phyloP scores from a whole-genome alignment of 2,797 vertebrate species.

The Acanthurus lineatus region DNA sequence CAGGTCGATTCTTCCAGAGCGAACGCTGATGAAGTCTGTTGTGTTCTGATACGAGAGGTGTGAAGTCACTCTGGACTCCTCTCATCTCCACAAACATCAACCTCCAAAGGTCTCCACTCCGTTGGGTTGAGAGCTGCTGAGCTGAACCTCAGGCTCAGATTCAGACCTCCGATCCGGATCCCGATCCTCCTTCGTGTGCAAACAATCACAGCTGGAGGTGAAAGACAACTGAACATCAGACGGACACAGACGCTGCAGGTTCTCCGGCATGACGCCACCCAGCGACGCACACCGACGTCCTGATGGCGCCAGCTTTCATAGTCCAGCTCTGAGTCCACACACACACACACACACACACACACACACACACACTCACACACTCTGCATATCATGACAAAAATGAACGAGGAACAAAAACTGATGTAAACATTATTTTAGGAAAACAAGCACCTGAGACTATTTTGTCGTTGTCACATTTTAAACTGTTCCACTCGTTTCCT shows the following conservation, averaged over 20 bases:
- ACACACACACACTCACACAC: constrained; percentile 23
- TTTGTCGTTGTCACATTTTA: constrained; percentile 22
- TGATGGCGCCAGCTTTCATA: constrained; percentile 80
- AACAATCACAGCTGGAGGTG: constrained; percentile 33
- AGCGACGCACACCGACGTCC: too few relatives aligned
- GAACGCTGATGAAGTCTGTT: too few relatives aligned
- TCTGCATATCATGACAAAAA: constrained; percentile 20
- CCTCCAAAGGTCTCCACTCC: too few relatives aligned
- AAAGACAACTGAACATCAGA: constrained; percentile 12
- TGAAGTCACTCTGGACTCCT: too few relatives aligned
- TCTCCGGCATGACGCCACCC: constrained; percentile 74
- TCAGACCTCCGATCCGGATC: constrained; percentile 6
- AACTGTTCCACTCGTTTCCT: constrained; percentile 8
- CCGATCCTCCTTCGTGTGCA: constrained; percentile 14
- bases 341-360: background rate
- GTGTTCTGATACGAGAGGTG: too few relatives aligned
- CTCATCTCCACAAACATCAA: too few relatives aligned
- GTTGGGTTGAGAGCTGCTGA: constrained; percentile 35
- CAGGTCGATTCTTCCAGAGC: too few relatives aligned
- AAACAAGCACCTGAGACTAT: constrained; percentile 76
- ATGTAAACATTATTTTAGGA: constrained; percentile 79
- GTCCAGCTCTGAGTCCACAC: constrained; percentile 66
- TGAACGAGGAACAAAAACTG: constrained; percentile 45
- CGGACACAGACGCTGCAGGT: constrained; percentile 70
- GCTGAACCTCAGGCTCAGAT: constrained; percentile 6